These are phyloP conservation scores for Gryllus longicercus DNA, from an alignment of 2,888 invertebrate species.

Conservation along the genomic window DNA sequence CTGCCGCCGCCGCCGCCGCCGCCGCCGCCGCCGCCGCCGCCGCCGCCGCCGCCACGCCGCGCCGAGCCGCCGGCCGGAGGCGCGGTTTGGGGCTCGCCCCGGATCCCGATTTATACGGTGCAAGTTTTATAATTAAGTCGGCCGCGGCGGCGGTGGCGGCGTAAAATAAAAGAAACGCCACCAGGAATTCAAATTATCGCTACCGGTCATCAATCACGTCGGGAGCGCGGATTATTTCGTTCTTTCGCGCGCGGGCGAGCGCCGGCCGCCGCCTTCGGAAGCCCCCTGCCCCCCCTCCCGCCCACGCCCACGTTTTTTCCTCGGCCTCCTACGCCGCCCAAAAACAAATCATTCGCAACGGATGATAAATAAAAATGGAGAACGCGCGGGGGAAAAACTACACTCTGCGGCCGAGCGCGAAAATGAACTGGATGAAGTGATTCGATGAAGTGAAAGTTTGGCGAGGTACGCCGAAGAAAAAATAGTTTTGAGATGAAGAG, in stretches of 20 bases:
- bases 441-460: neutral
- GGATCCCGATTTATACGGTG: neutral
- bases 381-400: neutral
- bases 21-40: no score
- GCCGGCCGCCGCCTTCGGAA: no score
- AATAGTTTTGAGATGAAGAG: no score
- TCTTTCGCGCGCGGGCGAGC: neutral
- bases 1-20: no score
- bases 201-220: neutral
- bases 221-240: neutral
- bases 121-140: conserved; percentile 17
- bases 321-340: no score
- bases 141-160: neutral
- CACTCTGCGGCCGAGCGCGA: neutral
- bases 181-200: conserved; percentile 10
- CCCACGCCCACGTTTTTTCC: no score
- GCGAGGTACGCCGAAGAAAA: no score
- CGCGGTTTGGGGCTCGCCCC: no score
- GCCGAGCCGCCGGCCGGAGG: no score
- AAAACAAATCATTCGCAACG: conserved; percentile 1
- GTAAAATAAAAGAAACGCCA: conserved; percentile 3
- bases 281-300: no score
- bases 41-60: no score
- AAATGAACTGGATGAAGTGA: neutral
- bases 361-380: conserved; percentile 9